Base-by-base conservation (phyloP, 2,113 vertebrate genomes). In the Anseranas semipalmata region DNA sequence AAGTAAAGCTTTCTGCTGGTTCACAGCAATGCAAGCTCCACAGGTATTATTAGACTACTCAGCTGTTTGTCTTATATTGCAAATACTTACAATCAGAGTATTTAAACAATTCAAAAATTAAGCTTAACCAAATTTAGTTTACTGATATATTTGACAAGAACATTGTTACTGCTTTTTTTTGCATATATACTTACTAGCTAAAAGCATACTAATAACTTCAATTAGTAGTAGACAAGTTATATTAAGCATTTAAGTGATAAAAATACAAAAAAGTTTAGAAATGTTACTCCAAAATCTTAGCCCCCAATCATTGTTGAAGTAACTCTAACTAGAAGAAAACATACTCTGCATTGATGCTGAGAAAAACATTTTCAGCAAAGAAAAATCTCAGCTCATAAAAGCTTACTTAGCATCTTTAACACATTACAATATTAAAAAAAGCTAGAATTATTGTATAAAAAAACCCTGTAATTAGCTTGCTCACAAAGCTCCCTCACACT, bases 401-500 rank as follows among this genome's bases (percentile, higher is more conserved):
- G 2, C 6, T 7, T 2, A 33, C 2, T 4, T 66, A 24, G 1
- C 1, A 8, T 5, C 28, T 32, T 19, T 8, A 13, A 4, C 5
- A 16, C 15, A 33, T 4, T 5, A 78, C 14, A 6, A 4, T 60
- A 10, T 0, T n/a, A n/a, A n/a, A n/a, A n/a, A n/a, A n/a, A n/a
- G n/a, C n/a, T n/a, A n/a, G n/a, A 39, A 2, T 2, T 71, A 52
- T 41, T 1, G 0, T 35, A 28, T 3, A 66, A 52, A 43, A 73
- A 24, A 30, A 3, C 0, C 4, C 19, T 13, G 0, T 4, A 87
- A 77, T 21, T 4, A 79, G 2, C 1, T 52, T 25, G 24, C 24
- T 52, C 24, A 27, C 24, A 52, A 53, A 59, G 2, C 48, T 52
- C 0, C 5, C 15, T 21, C 2, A 1, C 0, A 1, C 2, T 3